Percentiles rank a stretch among this genome's conserved stretches.
Evolutionary conservation across 2,113 vertebrate genomes (phyloP).

Genomic region (Otocyon megalotis): DNA sequence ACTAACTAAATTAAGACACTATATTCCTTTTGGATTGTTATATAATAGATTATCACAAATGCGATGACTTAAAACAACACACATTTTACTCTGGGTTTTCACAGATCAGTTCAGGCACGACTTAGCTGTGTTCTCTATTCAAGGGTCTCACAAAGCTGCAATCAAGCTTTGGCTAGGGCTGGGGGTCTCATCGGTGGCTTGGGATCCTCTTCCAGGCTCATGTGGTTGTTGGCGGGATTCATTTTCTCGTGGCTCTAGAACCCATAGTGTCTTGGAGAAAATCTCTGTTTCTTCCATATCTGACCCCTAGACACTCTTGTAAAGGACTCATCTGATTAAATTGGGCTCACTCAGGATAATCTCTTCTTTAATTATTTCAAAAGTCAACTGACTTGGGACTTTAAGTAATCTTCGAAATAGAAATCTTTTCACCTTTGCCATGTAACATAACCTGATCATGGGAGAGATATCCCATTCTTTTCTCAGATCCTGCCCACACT

Average conservation of each 20-base stretch:
- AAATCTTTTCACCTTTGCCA: neutral
- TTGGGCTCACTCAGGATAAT: neutral
- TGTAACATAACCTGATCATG: neutral
- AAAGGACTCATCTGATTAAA: neutral
- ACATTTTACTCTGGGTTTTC: neutral
- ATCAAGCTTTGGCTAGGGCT: neutral
- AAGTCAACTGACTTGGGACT: neutral
- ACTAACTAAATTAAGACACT: neutral
- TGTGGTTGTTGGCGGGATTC: neutral
- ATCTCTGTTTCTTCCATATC: neutral
- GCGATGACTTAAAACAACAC: neutral
- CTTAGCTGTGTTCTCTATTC: neutral
- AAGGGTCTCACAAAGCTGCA: neutral
- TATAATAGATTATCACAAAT: neutral
- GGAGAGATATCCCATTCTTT: neutral
- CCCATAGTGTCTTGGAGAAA: neutral
- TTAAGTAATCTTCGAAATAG: constrained; percentile 28
- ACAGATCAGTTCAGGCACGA: neutral
- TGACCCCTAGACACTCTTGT: neutral
- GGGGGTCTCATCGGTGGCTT: neutral
- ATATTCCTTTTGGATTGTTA: neutral
- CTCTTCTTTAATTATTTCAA: neutral
- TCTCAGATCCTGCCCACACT: neutral
- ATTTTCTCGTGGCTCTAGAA: neutral
- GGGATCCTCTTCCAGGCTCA: neutral